Evolutionary conservation across 2,113 vertebrate species (phyloP), one percentile per base, ranked within the genome.

Genomic region (Bambusicola thoracicus): DNA sequence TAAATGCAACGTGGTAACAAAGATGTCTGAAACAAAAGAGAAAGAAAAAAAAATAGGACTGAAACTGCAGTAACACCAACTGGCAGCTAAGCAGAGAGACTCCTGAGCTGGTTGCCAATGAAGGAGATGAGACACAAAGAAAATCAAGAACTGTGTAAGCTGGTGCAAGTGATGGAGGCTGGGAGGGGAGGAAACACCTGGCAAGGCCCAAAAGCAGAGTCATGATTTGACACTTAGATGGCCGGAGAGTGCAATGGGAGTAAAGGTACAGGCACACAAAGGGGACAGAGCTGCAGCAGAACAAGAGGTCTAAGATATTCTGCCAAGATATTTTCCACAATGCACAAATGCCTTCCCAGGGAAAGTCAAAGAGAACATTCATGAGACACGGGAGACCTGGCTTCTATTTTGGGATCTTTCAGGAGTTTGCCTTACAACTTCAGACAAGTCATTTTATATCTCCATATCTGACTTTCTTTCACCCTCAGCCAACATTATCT

Each of bases 211-310:
- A 56, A 18, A 44, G 70, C 18, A 48, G 41, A 66, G 49, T 20
- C 32, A 55, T 24, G 9, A 27, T 8, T 16, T 8, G 83, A 62
- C 0, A 0, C 0, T 1, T 1, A 5, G 20, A 44, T 48, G 18
- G 8, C 10, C 0, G 0, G 21, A 0, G 0, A 0, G 0, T 8
- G 14, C 1, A 30, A 0, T 36, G 0, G 22, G 5, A 49, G 56
- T 11, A 32, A 44, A 53, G 38, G 34, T 3, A 1, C 10, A 51
- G 49, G 24, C 16, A 76, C 1, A 0, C 0, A 22, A 48, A 30
- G 6, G 24, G 13, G 18, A 62, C 8, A 36, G 21, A 79, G 38
- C 6, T 81, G 67, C 55, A 61, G 34, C 2, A 63, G 51, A 24
- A 78, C 21, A 75, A 43, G 51, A 72, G 38, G 30, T 34, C 58